Evolutionary conservation across 2,113 vertebrate species (phyloP).

Genomic region (Isurus oxyrinchus): DNA sequence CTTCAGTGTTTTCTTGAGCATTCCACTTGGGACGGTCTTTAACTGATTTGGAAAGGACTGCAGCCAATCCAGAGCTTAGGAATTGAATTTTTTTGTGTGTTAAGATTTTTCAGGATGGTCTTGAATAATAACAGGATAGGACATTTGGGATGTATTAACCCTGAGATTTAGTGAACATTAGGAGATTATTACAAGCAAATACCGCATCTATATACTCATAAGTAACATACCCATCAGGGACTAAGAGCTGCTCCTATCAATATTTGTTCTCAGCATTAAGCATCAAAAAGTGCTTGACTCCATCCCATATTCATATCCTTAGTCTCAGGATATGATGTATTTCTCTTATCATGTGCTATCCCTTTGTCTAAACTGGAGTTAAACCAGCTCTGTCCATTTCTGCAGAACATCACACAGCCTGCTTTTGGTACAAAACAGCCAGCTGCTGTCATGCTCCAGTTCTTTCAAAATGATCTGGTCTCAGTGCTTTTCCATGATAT

Average conservation of each 20-base stretch:
- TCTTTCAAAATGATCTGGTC: neutral
- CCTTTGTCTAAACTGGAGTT: neutral
- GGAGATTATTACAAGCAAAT: neutral
- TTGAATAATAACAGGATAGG: neutral
- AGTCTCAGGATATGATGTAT: neutral
- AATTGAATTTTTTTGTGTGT: neutral
- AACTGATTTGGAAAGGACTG: neutral
- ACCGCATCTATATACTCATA: neutral
- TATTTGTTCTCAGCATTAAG: neutral
- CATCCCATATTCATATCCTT: neutral
- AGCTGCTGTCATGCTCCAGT: neutral
- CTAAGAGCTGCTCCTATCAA: neutral
- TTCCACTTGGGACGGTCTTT: neutral
- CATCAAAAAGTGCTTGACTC: neutral
- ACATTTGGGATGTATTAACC: neutral
- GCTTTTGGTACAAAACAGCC: neutral
- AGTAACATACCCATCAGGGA: neutral
- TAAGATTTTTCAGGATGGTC: neutral
- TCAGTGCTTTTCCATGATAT: neutral
- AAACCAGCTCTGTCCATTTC: neutral
- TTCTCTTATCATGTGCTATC: neutral
- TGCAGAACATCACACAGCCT: neutral
- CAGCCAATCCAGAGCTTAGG: neutral
- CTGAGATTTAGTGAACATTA: neutral
- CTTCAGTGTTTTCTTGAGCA: neutral